Percentiles rank a stretch among this genome's conserved stretches.
These are phyloP conservation scores for Protodeltote pygarga DNA, from an alignment of 2,888 invertebrate species.

Conservation along the genomic window DNA sequence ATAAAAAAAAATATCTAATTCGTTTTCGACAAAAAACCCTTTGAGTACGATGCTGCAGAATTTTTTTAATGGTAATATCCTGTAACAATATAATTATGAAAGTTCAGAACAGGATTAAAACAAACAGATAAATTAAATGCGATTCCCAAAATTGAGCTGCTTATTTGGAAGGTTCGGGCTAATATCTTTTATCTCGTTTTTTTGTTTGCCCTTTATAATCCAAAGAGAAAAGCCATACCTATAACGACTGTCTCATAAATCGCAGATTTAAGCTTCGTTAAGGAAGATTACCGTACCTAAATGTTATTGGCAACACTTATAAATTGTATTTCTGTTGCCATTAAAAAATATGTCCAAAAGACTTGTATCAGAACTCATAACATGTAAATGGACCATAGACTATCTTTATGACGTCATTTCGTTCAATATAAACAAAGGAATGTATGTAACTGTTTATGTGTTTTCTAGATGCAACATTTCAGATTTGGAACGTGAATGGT, in stretches of 20 bases:
- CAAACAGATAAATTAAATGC: conserved; percentile 61
- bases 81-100: conserved; percentile 25
- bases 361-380: too few relatives aligned
- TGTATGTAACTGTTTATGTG: conserved; percentile 4
- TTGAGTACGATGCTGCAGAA: conserved; percentile 1
- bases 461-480: conserved; percentile 5
- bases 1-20: conserved; percentile 1
- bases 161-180: conserved; percentile 46
- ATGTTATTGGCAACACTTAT: background rate
- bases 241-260: conserved; percentile 11
- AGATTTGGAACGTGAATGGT: background rate
- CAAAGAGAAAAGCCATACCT: conserved; percentile 26
- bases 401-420: conserved; percentile 17
- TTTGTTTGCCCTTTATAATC: conserved; percentile 58
- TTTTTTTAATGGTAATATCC: conserved; percentile 24
- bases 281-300: conserved; percentile 9
- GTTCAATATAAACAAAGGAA: conserved; percentile 27
- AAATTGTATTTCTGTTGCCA: conserved; percentile 4
- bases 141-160: conserved; percentile 59
- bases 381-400: conserved; percentile 25
- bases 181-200: conserved; percentile 57
- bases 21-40: conserved; percentile 16
- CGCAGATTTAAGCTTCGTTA: conserved; percentile 9
- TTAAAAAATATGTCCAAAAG: too few relatives aligned
- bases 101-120: conserved; percentile 45